A percentile compares a stretch with the other conserved stretches of the same genome.
phyloP scores from a whole-genome alignment of 2,113 vertebrate genomes.

The Oryzias javanicus region DNA sequence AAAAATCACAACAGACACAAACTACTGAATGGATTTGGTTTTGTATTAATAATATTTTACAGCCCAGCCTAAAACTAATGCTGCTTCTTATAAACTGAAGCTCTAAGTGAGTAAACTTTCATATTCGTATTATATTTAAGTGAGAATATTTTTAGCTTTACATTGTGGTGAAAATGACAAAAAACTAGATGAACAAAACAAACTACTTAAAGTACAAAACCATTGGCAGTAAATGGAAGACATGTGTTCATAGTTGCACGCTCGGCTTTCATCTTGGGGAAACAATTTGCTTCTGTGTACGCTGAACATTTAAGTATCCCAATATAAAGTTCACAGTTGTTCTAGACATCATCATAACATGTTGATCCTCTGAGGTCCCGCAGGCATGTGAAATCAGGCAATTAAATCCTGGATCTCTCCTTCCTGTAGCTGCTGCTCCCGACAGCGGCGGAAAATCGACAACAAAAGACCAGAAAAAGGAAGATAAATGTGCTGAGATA shows the following conservation, averaged over 20 bases:
- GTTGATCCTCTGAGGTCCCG: slow-evolving; percentile 3
- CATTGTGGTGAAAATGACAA: slow-evolving; percentile 33
- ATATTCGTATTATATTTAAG: not conserved
- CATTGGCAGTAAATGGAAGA: slow-evolving; percentile 50
- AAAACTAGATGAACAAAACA: slow-evolving; percentile 43
- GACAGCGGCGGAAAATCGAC: not conserved
- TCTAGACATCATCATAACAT: slow-evolving; percentile 24
- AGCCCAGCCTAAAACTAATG: not conserved
- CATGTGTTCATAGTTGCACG: slow-evolving; percentile 40
- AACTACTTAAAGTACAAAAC: slow-evolving; percentile 62
- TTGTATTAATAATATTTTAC: too few relatives aligned
- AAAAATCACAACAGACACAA: too few relatives aligned
- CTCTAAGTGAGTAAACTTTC: slow-evolving; percentile 6
- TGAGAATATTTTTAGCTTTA: slow-evolving; percentile 17
- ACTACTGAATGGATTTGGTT: too few relatives aligned
- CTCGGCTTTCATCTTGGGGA: slow-evolving; percentile 47
- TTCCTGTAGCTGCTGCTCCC: not conserved
- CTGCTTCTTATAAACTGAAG: not conserved
- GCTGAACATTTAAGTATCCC: slow-evolving; percentile 42
- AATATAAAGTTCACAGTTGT: slow-evolving; percentile 43
- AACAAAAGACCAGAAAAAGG: not conserved
- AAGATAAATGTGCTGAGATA: slow-evolving; percentile 9
- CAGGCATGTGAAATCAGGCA: slow-evolving; percentile 1
- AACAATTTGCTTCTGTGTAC: slow-evolving; percentile 54
- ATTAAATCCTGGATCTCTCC: slow-evolving; percentile 10